Percentiles rank a stretch among this genome's conserved stretches.
Conservation (phyloP, 2,888 invertebrate genomes). For the Aleiodes leptofemur region DNA sequence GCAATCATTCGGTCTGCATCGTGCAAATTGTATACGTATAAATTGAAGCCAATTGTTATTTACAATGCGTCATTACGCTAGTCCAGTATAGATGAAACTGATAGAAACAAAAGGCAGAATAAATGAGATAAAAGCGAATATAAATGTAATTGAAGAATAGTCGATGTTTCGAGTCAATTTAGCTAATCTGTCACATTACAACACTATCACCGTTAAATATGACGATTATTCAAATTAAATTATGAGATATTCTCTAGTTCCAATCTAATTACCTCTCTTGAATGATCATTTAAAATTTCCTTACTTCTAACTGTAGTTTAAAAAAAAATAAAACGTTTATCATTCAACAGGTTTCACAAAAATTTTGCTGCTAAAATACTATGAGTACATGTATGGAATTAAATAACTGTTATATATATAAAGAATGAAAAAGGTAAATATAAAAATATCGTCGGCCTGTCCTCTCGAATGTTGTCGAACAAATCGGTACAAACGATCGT, state of each 20-base stretch:
- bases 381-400: slow-evolving; percentile 12
- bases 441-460: slow-evolving; percentile 40
- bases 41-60: slow-evolving; percentile 67
- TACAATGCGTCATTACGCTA: slow-evolving; percentile 67
- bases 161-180: no score
- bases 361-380: neutral
- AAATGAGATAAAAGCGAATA: slow-evolving; percentile 48
- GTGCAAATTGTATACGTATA: slow-evolving; percentile 57
- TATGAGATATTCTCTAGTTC: no score
- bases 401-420: slow-evolving; percentile 1
- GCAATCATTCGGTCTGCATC: slow-evolving; percentile 43
- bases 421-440: slow-evolving; percentile 16
- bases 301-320: neutral
- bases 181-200: no score
- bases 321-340: neutral
- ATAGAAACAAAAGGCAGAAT: slow-evolving; percentile 42
- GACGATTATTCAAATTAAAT: no score
- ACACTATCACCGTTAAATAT: no score
- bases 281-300: slow-evolving; percentile 26
- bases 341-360: slow-evolving; percentile 18
- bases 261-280: neutral
- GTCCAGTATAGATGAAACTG: slow-evolving; percentile 50
- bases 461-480: slow-evolving; percentile 70
- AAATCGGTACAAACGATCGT: slow-evolving; percentile 76
- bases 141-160: slow-evolving; percentile 47